Evolutionary conservation across 2,888 invertebrate species (phyloP).

Genomic region (Sarcophaga rosellei): DNA sequence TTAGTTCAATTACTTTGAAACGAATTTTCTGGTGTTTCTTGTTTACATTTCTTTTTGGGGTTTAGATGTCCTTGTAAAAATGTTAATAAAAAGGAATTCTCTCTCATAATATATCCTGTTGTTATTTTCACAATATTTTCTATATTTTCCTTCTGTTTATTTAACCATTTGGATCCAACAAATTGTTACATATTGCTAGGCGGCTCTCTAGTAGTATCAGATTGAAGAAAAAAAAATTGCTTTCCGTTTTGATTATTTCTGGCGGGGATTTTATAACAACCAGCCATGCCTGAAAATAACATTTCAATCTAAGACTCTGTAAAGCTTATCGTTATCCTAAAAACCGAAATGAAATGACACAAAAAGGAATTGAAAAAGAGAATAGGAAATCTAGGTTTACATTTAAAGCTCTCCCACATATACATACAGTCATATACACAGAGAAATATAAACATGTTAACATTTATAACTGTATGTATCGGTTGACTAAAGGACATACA

Average conservation of each 20-base stretch:
- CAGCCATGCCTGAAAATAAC: conserved; percentile 55
- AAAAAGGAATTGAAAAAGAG: no score
- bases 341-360: neutral
- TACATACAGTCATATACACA: neutral
- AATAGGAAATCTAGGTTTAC: no score
- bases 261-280: neutral
- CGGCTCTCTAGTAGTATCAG: neutral
- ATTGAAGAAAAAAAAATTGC: neutral
- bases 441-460: conserved; percentile 3
- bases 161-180: neutral
- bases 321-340: conserved; percentile 42
- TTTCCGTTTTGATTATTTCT: conserved; percentile 24
- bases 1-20: no score
- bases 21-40: no score
- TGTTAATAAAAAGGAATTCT: conserved; percentile 17
- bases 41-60: no score
- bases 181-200: conserved; percentile 14
- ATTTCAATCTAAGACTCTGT: conserved; percentile 57
- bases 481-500: conserved; percentile 39
- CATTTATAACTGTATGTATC: neutral
- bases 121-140: no score
- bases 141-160: neutral
- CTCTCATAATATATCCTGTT: conserved; percentile 10
- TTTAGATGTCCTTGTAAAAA: no score
- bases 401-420: no score